These are phyloP conservation scores for Phrynocephalus versicolor DNA, from an alignment of 2,113 vertebrate genomes.

Conservation along the genomic window DNA sequence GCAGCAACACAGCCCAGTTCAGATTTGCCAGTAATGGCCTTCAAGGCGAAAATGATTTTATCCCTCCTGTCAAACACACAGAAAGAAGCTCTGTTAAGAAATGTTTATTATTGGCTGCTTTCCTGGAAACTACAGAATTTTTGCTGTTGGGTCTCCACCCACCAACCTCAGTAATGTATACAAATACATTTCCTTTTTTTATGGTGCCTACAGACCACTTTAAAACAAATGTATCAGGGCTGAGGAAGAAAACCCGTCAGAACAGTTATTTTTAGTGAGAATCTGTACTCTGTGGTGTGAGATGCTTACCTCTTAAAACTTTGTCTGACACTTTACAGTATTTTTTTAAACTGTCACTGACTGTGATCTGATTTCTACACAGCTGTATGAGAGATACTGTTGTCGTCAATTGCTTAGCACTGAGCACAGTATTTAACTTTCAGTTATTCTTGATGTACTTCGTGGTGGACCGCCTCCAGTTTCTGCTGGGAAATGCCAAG, in stretches of 20 bases:
- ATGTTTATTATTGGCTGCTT: constrained; percentile 46
- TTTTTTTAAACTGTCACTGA: background rate
- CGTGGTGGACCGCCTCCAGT: background rate
- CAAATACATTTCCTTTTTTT: constrained; percentile 23
- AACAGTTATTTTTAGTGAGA: constrained; percentile 35
- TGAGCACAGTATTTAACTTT: background rate
- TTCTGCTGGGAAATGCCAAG: background rate
- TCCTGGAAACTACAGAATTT: constrained; percentile 62
- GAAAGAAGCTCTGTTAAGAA: constrained; percentile 39
- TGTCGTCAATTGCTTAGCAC: background rate
- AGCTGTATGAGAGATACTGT: background rate
- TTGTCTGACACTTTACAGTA: background rate
- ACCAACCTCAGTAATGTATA: constrained; percentile 53
- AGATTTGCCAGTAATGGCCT: background rate
- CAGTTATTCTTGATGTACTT: constrained; percentile 10
- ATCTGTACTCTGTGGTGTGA: constrained; percentile 34
- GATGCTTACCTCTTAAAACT: constrained; percentile 33
- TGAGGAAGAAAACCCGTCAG: constrained; percentile 22
- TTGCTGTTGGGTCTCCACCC: constrained; percentile 54
- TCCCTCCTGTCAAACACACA: background rate
- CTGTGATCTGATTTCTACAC: background rate
- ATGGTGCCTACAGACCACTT: constrained; percentile 27
- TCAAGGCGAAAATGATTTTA: background rate
- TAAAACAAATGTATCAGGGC: constrained; percentile 26
- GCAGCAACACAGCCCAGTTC: constrained; percentile 20